Evolutionary conservation across 2,797 vertebrate genomes (phyloP).

Genomic region (Alca torda): DNA sequence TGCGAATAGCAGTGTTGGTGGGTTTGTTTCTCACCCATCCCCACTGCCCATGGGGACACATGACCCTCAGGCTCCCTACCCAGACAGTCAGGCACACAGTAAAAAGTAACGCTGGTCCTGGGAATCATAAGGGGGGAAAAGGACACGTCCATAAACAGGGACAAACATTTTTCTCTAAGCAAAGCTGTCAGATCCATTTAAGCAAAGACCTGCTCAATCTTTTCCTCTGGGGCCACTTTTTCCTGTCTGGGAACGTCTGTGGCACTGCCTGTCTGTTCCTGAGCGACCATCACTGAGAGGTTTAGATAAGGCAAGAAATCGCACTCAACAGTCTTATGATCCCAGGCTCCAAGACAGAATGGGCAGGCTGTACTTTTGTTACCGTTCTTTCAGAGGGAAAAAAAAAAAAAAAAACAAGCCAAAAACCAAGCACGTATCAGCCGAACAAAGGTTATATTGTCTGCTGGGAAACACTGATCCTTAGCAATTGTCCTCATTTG

Average conservation of each 20-base stretch:
- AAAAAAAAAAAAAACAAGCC: not conserved
- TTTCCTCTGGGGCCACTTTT: constrained; percentile 65
- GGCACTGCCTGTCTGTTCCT: constrained; percentile 66
- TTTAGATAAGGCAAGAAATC: constrained; percentile 75
- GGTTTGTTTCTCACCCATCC: constrained; percentile 64
- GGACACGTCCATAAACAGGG: constrained; percentile 67
- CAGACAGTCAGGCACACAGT: constrained; percentile 64
- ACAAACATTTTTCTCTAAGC: constrained; percentile 72
- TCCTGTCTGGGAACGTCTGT: constrained; percentile 70
- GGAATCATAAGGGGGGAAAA: constrained; percentile 64
- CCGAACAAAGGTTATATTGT: constrained; percentile 60
- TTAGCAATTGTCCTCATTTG: constrained; percentile 49
- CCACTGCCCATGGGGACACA: constrained; percentile 35
- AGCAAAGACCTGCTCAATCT: constrained; percentile 58
- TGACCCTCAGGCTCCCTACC: constrained; percentile 22
- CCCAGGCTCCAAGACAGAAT: constrained; percentile 51
- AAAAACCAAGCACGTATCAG: constrained; percentile 21
- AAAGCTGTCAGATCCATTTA: constrained; percentile 74
- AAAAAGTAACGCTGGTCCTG: constrained; percentile 72
- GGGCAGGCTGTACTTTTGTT: constrained; percentile 65
- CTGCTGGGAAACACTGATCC: constrained; percentile 15
- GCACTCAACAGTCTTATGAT: constrained; percentile 55
- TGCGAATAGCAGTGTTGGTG: not conserved
- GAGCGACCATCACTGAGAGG: constrained; percentile 58
- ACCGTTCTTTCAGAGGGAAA: constrained; percentile 24